Base-by-base conservation (phyloP, 2,888 invertebrate species). In the Allacma fusca region DNA sequence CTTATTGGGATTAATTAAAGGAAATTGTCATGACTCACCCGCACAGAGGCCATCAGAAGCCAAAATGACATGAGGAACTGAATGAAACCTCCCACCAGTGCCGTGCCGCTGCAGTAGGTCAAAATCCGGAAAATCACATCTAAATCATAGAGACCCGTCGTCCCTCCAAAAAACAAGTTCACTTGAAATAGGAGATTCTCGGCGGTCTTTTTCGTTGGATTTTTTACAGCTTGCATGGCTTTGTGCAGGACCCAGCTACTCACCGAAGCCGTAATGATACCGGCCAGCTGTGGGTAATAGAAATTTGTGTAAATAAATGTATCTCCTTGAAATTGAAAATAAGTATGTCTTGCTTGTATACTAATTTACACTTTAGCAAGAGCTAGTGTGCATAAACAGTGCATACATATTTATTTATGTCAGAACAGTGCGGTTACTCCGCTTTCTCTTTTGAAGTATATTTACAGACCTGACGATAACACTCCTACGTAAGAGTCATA, bases 41-140 rank as follows among this genome's bases (percentile, higher is more conserved):
- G 71, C 19, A 76, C 78, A 16, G 76, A 72, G n/a, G 83, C 83
- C 64, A 83, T 81, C 1, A 83, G 79, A 5, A 83, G 81, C 83
- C 83, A 83, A 64, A 83, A 83, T 69, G 81, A 81, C 82, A 83
- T 82, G 69, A 83, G 76, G 62, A 83, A 83, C 44, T 83, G 83
- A 43, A 83, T 76, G 77, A 83, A 83, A 34, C 82, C 83, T 24
- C 82, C 83, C 28, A 80, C 80, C 16, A 83, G 80, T 16, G 83
- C 82, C 16, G 82, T 82, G 1, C 82, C 83, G 71, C 79, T 80
- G 64, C 82, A 82, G 34, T 81, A 79, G 24, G 82, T 82, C 26
- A 83, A 76, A 64, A 83, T 83, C 69, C 83, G 68, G 75, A 83
- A 83, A 43, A 83, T 82, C 57, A 82, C 82, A 71, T 83, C 82